These are phyloP conservation scores for Spongia lamella DNA, from an alignment of 37 sponge, comb jelly and placozoan species.

Conservation along the genomic window DNA sequence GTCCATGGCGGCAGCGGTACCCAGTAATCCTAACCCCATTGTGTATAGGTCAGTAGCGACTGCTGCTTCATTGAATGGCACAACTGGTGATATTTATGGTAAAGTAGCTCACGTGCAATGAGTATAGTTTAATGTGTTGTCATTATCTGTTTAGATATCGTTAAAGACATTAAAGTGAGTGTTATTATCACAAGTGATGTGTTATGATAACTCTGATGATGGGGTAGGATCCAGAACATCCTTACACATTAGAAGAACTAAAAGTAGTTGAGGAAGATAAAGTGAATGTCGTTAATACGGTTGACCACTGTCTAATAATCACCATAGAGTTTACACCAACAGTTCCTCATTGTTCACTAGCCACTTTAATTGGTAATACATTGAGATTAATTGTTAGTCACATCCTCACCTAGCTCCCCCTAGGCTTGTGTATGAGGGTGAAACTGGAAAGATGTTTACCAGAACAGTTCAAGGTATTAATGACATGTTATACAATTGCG, in stretches of 20 bases:
- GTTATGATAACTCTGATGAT: slow-evolving; percentile 24
- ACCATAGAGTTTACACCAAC: slow-evolving; percentile 84
- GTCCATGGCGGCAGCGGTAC: slow-evolving; percentile 5
- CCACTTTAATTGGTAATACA: slow-evolving; percentile 77
- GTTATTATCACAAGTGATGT: not conserved
- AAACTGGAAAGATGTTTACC: slow-evolving; percentile 64
- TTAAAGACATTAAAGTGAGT: not conserved
- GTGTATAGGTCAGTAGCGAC: not conserved
- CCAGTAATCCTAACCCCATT: slow-evolving; percentile 35
- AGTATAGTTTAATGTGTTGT: too few relatives aligned
- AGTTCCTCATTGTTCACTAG: slow-evolving; percentile 91
- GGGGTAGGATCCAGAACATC: slow-evolving; percentile 85
- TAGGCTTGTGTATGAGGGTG: slow-evolving; percentile 73
- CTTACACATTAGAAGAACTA: slow-evolving; percentile 85
- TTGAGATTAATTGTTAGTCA: not conserved
- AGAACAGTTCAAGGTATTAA: slow-evolving; percentile 38
- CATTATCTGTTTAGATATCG: too few relatives aligned
- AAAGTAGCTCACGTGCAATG: too few relatives aligned
- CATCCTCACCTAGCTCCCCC: too few relatives aligned
- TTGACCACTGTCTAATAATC: slow-evolving; percentile 18
- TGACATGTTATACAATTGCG: not conserved
- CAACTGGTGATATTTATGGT: too few relatives aligned
- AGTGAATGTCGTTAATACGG: slow-evolving; percentile 26
- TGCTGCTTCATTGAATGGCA: too few relatives aligned
- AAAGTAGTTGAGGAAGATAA: slow-evolving; percentile 75